phyloP scores from a whole-genome alignment of 1,140 invertebrate genomes.

The Temnothorax longispinosus region DNA sequence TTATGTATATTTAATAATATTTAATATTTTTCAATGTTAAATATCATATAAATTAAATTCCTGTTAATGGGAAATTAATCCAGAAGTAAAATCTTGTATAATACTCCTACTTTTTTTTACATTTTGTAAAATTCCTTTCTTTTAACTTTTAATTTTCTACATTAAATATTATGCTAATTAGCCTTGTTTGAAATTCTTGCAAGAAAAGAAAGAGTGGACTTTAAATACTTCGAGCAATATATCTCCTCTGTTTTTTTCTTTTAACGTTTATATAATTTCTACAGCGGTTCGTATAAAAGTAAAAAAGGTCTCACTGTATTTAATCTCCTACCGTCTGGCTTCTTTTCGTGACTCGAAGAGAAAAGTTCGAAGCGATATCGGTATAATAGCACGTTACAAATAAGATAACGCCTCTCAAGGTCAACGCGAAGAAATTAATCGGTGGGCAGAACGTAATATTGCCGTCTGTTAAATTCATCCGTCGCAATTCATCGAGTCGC shows the following conservation, averaged over 20 bases:
- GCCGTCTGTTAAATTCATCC: slow-evolving; percentile 47
- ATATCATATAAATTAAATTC: slow-evolving; percentile 13
- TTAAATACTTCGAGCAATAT: neutral
- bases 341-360: slow-evolving; percentile 1
- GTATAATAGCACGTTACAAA: slow-evolving; percentile 52
- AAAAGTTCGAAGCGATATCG: slow-evolving; percentile 30
- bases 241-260: neutral
- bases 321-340: neutral
- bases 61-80: neutral
- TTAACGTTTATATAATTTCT: slow-evolving; percentile 11
- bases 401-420: slow-evolving; percentile 69
- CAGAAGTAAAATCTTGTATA: neutral
- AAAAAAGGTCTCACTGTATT: neutral
- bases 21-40: neutral
- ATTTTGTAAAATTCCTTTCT: neutral
- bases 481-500: neutral
- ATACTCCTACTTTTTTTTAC: neutral
- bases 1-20: no score
- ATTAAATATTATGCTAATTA: slow-evolving; percentile 20
- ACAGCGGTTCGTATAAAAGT: neutral
- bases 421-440: slow-evolving; percentile 46
- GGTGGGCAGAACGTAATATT: slow-evolving; percentile 17
- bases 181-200: neutral
- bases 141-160: neutral
- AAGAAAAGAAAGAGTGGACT: neutral